Evolutionary conservation across 2,888 invertebrate species (phyloP), one percentile per base, ranked within the genome.

Genomic region (Clanis bilineata): DNA sequence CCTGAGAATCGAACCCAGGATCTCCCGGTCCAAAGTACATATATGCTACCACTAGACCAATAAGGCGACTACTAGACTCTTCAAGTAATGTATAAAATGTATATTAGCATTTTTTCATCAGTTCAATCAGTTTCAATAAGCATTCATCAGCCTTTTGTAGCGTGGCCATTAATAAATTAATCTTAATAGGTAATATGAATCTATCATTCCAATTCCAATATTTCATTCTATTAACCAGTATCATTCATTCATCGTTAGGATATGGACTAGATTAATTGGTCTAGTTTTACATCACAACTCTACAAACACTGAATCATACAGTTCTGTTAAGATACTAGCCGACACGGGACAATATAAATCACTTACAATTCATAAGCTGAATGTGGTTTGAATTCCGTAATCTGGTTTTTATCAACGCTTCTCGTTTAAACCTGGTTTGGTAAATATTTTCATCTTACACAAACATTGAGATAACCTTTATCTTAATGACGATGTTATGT

Each of bases 401-500:
- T 85, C 85, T 77, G 63, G 60, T 62, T 70, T 77, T 83, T 86
- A 89, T 88, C 88, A 81, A 77, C 77, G 76, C 69, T 76, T 74
- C 66, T 67, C 62, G 56, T 67, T 47, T 66, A 65, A 67, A 74
- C 77, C 76, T 71, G 70, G 71, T 83, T 80, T 82, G 73, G 79
- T 84, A 80, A 79, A 82, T 78, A 82, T 83, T 85, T 83, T 77
- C 75, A 73, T 73, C 74, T 69, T 65, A 76, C 71, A 74, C 74
- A 77, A 83, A 81, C 79, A 78, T 80, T 77, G 70, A 74, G 88
- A 87, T 88, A 87, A 82, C 70, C 68, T 66, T 68, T 82, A 88
- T 88, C 88, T 88, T 82, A 88, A 88, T 84, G 78, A 77, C 75
- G 73, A 68, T 74, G 77, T 85, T 80, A 80, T 84, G 81, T 71